These are phyloP conservation scores for Cordilura impudica DNA, from an alignment of 2,888 invertebrate species.

Conservation along the genomic window DNA sequence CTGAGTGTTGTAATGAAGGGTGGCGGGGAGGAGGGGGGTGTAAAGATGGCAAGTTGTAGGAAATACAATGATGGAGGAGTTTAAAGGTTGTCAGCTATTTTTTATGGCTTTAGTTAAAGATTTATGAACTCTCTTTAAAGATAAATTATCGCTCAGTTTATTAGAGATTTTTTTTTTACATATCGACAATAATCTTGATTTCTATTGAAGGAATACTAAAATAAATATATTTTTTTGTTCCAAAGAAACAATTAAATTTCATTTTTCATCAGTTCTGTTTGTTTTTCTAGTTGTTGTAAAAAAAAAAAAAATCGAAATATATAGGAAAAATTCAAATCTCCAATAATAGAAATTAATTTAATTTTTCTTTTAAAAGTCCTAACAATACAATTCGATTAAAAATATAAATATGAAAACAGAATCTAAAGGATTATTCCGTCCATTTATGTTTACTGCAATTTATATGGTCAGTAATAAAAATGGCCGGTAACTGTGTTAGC, in stretches of 20 bases:
- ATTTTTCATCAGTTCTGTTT: slow-evolving; percentile 7
- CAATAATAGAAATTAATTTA: slow-evolving; percentile 28
- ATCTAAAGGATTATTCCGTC: neutral
- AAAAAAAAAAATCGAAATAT: neutral
- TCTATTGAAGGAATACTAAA: neutral
- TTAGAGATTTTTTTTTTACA: neutral
- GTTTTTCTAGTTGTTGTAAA: neutral
- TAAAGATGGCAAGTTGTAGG: neutral
- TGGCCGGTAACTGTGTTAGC: too few relatives aligned
- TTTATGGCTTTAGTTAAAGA: neutral
- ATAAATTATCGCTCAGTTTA: slow-evolving; percentile 7
- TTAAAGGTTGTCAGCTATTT: neutral
- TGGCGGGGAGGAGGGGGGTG: neutral
- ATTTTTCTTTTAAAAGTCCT: neutral
- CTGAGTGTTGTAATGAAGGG: neutral
- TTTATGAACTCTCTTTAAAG: neutral
- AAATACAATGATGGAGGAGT: neutral
- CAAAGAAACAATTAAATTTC: slow-evolving; percentile 32
- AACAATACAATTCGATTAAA: slow-evolving; percentile 7
- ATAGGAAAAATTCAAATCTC: neutral
- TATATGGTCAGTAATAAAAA: too few relatives aligned
- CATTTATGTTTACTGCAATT: too few relatives aligned
- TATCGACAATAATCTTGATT: neutral
- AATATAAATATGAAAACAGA: neutral
- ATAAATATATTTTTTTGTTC: neutral